Conservation (phyloP, 1,140 invertebrate genomes). For the Papilio polyxenes region DNA sequence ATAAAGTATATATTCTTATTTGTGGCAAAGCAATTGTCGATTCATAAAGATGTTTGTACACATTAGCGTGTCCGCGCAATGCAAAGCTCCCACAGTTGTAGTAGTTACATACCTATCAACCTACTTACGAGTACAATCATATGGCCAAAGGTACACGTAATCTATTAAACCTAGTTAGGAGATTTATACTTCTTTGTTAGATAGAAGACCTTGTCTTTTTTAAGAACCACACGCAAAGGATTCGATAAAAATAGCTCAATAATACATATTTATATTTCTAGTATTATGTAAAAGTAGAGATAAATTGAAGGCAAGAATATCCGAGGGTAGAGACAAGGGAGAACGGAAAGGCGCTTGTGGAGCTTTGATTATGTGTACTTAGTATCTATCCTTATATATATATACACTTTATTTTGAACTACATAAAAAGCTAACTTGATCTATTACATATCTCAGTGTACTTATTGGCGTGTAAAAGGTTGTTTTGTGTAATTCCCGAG, state of each 20-base stretch:
- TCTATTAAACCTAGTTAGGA: not conserved
- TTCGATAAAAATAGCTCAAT: not conserved
- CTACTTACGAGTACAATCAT: not conserved
- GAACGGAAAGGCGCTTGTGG: not conserved
- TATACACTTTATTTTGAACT: not conserved
- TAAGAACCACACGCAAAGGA: not conserved
- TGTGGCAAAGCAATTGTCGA: no score
- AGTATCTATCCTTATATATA: not conserved
- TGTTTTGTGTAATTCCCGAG: not conserved
- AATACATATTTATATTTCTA: not conserved
- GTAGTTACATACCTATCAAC: no score
- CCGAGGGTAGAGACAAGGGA: slow-evolving; percentile 6
- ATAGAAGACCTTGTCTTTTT: not conserved
- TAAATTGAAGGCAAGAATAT: not conserved
- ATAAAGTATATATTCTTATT: no score
- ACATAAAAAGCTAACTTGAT: not conserved
- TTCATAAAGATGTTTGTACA: not conserved
- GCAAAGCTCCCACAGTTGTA: not conserved
- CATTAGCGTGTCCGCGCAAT: not conserved
- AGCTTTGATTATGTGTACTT: not conserved
- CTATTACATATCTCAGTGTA: not conserved
- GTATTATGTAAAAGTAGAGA: not conserved
- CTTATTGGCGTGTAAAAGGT: not conserved
- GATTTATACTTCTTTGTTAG: not conserved
- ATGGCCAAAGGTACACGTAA: not conserved